phyloP scores from a whole-genome alignment of 64 coral and sea anemone species.

The Pachyseris speciosa region DNA sequence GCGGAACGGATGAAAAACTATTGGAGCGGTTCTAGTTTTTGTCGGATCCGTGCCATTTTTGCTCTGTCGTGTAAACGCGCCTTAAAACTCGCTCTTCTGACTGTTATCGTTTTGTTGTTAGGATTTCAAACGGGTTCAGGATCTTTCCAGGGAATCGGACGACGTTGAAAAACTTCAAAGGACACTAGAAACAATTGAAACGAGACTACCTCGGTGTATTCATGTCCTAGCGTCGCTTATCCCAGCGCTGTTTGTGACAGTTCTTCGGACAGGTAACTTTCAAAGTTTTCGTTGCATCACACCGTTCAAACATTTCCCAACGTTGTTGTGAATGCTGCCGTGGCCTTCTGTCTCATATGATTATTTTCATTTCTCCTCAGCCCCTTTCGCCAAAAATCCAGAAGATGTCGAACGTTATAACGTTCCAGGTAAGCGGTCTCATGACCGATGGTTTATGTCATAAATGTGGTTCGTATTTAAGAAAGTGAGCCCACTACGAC shows the following conservation, averaged over 20 bases:
- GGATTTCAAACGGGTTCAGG: slow-evolving; percentile 71
- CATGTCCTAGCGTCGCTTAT: slow-evolving; percentile 76
- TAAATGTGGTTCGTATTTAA: too few relatives aligned
- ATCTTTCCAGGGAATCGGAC: slow-evolving; percentile 29
- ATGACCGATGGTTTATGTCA: too few relatives aligned
- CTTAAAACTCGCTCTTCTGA: too few relatives aligned
- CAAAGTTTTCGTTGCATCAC: too few relatives aligned
- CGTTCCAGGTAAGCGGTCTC: slow-evolving; percentile 56
- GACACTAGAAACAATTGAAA: slow-evolving; percentile 60
- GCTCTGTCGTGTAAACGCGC: too few relatives aligned
- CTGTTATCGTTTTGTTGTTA: background rate
- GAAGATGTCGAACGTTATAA: slow-evolving; percentile 76
- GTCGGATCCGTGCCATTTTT: too few relatives aligned
- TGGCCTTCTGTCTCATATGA: background rate
- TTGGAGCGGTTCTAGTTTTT: too few relatives aligned
- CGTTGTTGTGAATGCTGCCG: background rate
- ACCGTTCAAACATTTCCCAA: too few relatives aligned
- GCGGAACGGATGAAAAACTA: too few relatives aligned
- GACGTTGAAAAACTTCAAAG: slow-evolving; percentile 59
- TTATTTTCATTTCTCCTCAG: slow-evolving; percentile 16
- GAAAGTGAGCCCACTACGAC: too few relatives aligned
- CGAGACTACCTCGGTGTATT: slow-evolving; percentile 66
- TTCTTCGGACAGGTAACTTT: slow-evolving; percentile 78
- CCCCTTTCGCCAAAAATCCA: slow-evolving; percentile 65
- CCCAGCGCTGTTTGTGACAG: slow-evolving; percentile 81